A percentile compares a stretch with the other conserved stretches of the same genome.
Evolutionary conservation across 2,888 invertebrate species (phyloP).

Genomic region (Sinelater perroti): DNA sequence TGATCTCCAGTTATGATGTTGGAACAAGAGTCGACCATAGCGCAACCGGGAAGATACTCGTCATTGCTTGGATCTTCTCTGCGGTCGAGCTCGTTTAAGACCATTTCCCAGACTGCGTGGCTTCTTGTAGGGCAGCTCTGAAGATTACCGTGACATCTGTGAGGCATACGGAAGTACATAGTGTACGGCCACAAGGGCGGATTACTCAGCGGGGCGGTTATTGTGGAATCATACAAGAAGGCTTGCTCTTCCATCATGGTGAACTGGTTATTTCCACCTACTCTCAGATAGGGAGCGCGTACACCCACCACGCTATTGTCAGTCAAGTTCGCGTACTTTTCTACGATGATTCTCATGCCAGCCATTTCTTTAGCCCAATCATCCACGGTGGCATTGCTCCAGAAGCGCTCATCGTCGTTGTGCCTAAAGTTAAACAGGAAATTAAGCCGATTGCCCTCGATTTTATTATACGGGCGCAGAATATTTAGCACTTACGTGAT

Average conservation of each 20-base stretch:
- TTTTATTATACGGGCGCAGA: neutral
- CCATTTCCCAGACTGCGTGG: slow-evolving; percentile 96
- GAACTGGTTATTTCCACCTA: slow-evolving; percentile 95
- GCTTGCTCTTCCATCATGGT: slow-evolving; percentile 97
- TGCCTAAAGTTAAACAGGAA: slow-evolving; percentile 66
- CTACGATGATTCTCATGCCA: slow-evolving; percentile 89
- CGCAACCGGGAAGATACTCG: slow-evolving; percentile 89
- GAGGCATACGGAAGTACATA: slow-evolving; percentile 97
- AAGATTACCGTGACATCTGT: slow-evolving; percentile 90
- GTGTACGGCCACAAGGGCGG: slow-evolving; percentile 98
- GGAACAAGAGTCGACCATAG: slow-evolving; percentile 95
- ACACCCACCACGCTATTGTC: slow-evolving; percentile 93
- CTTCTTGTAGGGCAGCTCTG: slow-evolving; percentile 92
- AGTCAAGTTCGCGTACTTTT: slow-evolving; percentile 88
- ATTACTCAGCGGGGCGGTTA: slow-evolving; percentile 89
- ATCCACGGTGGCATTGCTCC: slow-evolving; percentile 91
- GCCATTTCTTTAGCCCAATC: slow-evolving; percentile 97
- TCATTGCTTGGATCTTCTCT: slow-evolving; percentile 90
- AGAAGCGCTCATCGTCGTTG: slow-evolving; percentile 90
- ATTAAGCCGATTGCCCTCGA: slow-evolving; percentile 3
- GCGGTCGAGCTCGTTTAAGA: slow-evolving; percentile 92
- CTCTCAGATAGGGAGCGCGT: slow-evolving; percentile 87
- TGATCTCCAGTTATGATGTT: slow-evolving; percentile 92
- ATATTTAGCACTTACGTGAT: slow-evolving; percentile 77
- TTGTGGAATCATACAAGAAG: slow-evolving; percentile 94